Evolutionary conservation across 1,140 invertebrate species (phyloP).

Genomic region (Neodiprion pinetum): DNA sequence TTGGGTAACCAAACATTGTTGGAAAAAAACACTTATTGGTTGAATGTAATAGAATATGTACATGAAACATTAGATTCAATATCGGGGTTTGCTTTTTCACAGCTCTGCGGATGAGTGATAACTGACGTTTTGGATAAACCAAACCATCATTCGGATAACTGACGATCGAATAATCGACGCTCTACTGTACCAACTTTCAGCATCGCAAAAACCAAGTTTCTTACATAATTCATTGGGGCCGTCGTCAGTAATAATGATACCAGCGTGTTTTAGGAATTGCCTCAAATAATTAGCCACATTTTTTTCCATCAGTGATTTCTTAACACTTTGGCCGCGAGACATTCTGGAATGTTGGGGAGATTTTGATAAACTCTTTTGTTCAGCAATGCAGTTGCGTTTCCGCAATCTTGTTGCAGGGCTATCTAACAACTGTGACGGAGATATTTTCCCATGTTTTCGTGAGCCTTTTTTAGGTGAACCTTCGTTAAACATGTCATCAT

Average conservation of each 20-base stretch:
- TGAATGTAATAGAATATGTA: not conserved
- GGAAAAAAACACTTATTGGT: too few species aligned
- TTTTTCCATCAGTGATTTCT: not conserved
- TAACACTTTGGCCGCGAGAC: not conserved
- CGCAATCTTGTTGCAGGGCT: not conserved
- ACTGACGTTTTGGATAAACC: too few species aligned
- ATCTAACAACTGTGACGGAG: not conserved
- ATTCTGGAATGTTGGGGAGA: not conserved
- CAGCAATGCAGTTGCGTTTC: not conserved
- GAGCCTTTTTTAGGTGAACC: not conserved
- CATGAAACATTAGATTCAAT: not conserved
- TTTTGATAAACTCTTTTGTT: not conserved
- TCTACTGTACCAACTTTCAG: too few species aligned
- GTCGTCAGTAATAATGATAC: not conserved
- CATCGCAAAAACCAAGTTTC: not conserved
- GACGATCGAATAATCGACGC: too few species aligned
- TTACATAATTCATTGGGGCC: not conserved
- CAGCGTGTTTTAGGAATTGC: not conserved
- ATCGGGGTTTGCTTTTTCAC: too few species aligned
- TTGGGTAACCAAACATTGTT: too few species aligned
- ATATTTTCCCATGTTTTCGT: not conserved
- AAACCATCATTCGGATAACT: too few species aligned
- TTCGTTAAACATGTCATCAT: not conserved
- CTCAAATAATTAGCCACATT: not conserved
- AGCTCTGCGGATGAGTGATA: too few species aligned